Evolutionary conservation across 2,113 vertebrate genomes (phyloP).

Genomic region (Uropsilus gracilis): DNA sequence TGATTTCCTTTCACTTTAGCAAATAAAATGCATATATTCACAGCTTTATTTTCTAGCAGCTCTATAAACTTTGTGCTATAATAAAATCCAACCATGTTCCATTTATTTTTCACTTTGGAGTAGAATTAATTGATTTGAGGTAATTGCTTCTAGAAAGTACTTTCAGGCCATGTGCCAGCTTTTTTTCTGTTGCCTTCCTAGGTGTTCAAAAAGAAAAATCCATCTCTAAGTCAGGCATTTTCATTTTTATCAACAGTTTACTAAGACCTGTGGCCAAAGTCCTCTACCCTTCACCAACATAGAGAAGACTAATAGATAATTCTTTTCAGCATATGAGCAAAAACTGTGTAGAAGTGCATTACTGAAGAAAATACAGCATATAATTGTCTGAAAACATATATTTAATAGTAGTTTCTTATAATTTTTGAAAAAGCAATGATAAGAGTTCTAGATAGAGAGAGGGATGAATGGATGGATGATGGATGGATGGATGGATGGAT

Average conservation of each 20-base stretch:
- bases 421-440: not conserved
- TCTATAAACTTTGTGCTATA: not conserved
- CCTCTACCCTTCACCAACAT: not conserved
- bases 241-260: not conserved
- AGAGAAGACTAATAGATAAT: not conserved
- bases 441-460: not conserved
- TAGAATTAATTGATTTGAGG: not conserved
- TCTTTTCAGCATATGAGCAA: not conserved
- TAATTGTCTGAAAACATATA: not conserved
- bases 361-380: not conserved
- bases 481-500: not conserved
- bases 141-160: not conserved
- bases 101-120: constrained; percentile 21
- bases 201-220: not conserved
- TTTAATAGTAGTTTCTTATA: not conserved
- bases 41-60: not conserved
- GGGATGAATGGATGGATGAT: not conserved
- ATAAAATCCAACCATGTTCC: not conserved
- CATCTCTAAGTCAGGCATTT: not conserved
- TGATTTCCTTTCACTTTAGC: not conserved
- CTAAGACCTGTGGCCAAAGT: not conserved
- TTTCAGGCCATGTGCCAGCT: not conserved
- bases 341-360: not conserved
- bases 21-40: constrained; percentile 20
- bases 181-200: not conserved